Conservation (phyloP, 92 coral and sea anemone species). For the Heliopora coerulea region DNA sequence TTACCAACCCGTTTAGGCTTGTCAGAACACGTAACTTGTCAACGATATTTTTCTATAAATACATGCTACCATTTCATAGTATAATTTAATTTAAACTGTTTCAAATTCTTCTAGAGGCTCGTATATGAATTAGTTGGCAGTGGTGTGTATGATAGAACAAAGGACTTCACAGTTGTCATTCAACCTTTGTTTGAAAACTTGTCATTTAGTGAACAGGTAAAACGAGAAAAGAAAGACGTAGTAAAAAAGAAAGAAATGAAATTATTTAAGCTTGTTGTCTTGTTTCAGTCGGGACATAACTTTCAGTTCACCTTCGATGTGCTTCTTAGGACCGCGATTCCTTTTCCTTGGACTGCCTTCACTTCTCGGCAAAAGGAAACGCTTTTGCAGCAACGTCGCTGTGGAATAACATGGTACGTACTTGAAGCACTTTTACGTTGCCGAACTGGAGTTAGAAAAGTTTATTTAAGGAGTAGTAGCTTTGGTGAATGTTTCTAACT, state of each 20-base stretch:
- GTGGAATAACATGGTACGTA: constrained; percentile 90
- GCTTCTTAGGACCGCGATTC: constrained; percentile 58
- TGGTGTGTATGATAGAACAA: constrained; percentile 71
- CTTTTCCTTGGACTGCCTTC: constrained; percentile 86
- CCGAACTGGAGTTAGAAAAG: too few species aligned
- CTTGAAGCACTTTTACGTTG: too few species aligned
- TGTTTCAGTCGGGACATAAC: too few species aligned
- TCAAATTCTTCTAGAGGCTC: constrained; percentile 44
- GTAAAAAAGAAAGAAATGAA: background rate
- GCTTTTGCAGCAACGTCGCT: constrained; percentile 82
- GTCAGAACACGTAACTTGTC: too few species aligned
- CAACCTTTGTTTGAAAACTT: constrained; percentile 68
- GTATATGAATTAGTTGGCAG: constrained; percentile 75
- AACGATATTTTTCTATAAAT: too few species aligned
- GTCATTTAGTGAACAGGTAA: constrained; percentile 13
- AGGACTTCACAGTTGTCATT: constrained; percentile 73
- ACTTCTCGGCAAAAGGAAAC: constrained; percentile 80
- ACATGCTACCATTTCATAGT: too few species aligned
- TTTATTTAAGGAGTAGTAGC: too few species aligned
- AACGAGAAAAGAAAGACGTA: too few species aligned
- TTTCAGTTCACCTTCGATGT: background rate
- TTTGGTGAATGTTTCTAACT: too few species aligned
- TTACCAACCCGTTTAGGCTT: too few species aligned
- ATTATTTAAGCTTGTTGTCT: too few species aligned
- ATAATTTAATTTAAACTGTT: background rate